Conservation (phyloP, 2,113 vertebrate genomes). For the Tangachromis dhanisi region DNA sequence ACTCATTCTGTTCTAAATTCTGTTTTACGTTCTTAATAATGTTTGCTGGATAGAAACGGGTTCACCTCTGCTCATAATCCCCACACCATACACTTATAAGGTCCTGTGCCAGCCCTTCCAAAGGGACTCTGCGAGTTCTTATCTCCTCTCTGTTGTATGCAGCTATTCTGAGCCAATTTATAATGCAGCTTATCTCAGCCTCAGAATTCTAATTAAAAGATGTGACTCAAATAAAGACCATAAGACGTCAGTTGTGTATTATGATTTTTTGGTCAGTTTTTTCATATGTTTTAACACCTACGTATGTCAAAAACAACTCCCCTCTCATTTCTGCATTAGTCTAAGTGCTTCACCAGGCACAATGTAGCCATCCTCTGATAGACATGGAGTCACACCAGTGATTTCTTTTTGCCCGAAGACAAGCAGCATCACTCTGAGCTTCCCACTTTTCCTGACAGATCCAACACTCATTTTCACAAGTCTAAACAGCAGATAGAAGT, state of each 20-base stretch:
- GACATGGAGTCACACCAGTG: background rate
- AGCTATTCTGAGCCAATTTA: background rate
- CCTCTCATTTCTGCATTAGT: background rate
- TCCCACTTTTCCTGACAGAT: background rate
- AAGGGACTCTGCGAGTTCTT: conserved; percentile 1
- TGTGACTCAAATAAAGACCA: background rate
- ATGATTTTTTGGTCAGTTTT: background rate
- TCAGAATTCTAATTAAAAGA: conserved; percentile 17
- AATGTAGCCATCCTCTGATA: background rate
- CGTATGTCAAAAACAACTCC: background rate
- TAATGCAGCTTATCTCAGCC: conserved; percentile 2
- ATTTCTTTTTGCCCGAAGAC: background rate
- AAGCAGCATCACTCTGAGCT: background rate
- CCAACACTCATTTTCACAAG: background rate
- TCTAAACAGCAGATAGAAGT: background rate
- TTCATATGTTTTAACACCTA: background rate
- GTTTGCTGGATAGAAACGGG: background rate
- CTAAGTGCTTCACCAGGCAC: background rate
- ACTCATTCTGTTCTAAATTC: background rate
- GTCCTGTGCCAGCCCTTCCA: background rate
- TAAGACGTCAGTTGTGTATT: background rate
- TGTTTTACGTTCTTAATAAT: background rate
- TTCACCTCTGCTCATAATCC: background rate
- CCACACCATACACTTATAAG: background rate
- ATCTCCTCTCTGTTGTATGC: background rate